Evolutionary conservation across 2,113 vertebrate genomes (phyloP).

Genomic region (Labrus mixtus): DNA sequence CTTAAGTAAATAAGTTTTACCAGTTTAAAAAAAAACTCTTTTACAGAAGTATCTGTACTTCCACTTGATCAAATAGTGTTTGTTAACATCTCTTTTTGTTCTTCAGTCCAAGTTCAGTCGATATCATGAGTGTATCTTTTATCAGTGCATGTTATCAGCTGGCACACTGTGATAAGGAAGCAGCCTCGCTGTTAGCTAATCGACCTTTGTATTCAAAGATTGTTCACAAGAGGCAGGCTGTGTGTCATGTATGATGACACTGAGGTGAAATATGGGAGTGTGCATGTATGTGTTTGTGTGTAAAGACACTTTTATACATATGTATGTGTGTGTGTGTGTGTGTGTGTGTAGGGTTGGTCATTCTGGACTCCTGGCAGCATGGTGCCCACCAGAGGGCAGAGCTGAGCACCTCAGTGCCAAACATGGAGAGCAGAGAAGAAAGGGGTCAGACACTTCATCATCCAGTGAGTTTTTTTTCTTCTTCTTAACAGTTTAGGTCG

Average conservation of each 20-base stretch:
- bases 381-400: slow-evolving; percentile 71
- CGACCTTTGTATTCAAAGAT: slow-evolving; percentile 47
- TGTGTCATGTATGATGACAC: neutral
- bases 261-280: neutral
- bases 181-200: slow-evolving; percentile 34
- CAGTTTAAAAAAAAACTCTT: too few relatives aligned
- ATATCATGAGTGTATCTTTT: slow-evolving; percentile 28
- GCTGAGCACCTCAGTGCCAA: slow-evolving; percentile 32
- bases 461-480: slow-evolving; percentile 39
- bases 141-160: slow-evolving; percentile 43
- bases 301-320: neutral
- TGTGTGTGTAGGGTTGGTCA: slow-evolving; percentile 40
- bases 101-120: neutral
- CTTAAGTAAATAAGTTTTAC: too few relatives aligned
- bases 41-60: too few relatives aligned
- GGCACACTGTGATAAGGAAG: slow-evolving; percentile 47
- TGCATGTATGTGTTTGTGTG: neutral
- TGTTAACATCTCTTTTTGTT: too few relatives aligned
- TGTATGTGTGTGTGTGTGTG: slow-evolving; percentile 11
- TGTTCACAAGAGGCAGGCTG: neutral
- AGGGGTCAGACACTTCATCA: slow-evolving; percentile 40
- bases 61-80: too few relatives aligned
- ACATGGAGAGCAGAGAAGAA: slow-evolving; percentile 35
- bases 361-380: slow-evolving; percentile 37
- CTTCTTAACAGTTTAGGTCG: neutral